Evolutionary conservation across 2,888 invertebrate species (phyloP), one percentile per base, ranked within the genome.

Genomic region (Orgyia antiqua): DNA sequence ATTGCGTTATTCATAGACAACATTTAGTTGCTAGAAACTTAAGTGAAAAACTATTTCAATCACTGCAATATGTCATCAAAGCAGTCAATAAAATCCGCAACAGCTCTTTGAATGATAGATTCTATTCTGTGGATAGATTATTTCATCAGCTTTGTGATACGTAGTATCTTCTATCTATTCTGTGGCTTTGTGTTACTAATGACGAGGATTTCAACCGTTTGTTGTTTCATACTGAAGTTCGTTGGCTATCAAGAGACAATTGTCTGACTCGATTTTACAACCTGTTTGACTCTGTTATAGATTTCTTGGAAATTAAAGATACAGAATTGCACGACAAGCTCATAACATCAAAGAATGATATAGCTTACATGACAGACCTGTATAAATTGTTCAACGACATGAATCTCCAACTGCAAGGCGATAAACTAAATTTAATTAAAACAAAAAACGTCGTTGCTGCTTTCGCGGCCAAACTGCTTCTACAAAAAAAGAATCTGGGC

Each of bases 231-330:
- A 42, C 43, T 13, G 41, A 44, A 41, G 42, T 44, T 5, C 35
- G 29, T 33, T 44, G 41, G 38, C 36, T 47, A 32, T 42, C 40
- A 39, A 48, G 25, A 48, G 42, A 33, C 17, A 42, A 32, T 45
- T 45, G 36, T 39, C 36, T 42, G 23, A 36, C 27, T 44, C 42
- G 45, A 39, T 45, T 42, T 45, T 45, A 42, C 33, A 45, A 46
- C 9, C 38, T 29, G 51, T 56, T 54, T 37, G n/a, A 54, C 33
- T 53, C 56, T 40, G 51, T 58, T 7, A 30, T 61, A 47, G 49
- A 58, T 36, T 58, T 60, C 44, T 41, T 57, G 28, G 52, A 57
- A 50, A 57, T 13, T 27, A 55, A 51, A 59, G 51, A 57, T 26
- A 44, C 41, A 41, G 44, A 51, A 45, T 42, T 64, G 49, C 45